Conservation (phyloP, 2,113 vertebrate genomes). For the Catharus minimus region DNA sequence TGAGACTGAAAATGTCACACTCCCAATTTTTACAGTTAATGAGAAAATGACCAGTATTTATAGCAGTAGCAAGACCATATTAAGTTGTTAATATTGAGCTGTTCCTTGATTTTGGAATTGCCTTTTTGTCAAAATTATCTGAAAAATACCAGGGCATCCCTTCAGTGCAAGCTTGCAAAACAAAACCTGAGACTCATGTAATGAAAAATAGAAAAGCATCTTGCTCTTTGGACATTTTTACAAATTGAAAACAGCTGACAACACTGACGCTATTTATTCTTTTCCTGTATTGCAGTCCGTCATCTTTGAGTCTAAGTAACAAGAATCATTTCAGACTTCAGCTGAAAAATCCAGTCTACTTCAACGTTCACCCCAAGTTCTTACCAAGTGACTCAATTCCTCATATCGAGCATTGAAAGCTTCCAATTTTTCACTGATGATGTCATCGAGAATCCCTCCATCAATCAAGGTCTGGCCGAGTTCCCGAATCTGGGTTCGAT, state of each 20-base stretch:
- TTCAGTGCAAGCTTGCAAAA: neutral
- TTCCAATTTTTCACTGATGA: constrained; percentile 95
- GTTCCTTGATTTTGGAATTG: neutral
- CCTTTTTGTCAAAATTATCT: neutral
- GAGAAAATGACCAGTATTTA: neutral
- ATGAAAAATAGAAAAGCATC: neutral
- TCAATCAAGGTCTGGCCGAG: constrained; percentile 96
- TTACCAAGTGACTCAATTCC: constrained; percentile 89
- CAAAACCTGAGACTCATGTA: neutral
- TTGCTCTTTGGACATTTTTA: neutral
- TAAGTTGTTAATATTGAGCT: neutral
- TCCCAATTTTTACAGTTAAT: neutral
- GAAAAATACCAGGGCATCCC: neutral
- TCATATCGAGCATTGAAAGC: constrained; percentile 90
- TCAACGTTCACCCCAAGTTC: constrained; percentile 5
- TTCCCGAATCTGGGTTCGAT: constrained; percentile 96
- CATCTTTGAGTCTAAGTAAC: neutral
- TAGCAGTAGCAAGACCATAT: neutral
- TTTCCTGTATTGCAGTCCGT: neutral
- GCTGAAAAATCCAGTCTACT: neutral
- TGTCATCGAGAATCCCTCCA: constrained; percentile 96
- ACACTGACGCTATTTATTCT: neutral
- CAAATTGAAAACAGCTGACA: neutral
- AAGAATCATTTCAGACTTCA: neutral
- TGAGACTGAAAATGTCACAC: neutral